These are phyloP conservation scores for Micromys minutus DNA, from an alignment of 2,113 vertebrate genomes.

Conservation along the genomic window DNA sequence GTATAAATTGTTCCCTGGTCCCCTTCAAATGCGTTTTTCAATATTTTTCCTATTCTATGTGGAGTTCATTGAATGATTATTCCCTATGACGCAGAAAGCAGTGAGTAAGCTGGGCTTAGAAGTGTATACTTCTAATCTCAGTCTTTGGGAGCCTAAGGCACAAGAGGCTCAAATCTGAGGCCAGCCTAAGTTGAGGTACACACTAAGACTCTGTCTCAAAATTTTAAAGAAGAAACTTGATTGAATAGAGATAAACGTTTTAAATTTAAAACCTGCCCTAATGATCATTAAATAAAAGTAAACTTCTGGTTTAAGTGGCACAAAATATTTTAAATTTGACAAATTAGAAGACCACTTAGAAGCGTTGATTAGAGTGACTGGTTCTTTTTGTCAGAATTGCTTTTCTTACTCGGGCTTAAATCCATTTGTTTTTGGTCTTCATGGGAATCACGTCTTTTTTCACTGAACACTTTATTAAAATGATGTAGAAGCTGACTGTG, in stretches of 20 bases:
- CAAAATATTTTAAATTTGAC: constrained; percentile 47
- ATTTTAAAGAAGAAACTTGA: not conserved
- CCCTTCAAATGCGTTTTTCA: constrained; percentile 15
- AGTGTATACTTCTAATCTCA: not conserved
- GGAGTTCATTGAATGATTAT: constrained; percentile 24
- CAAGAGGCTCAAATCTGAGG: not conserved
- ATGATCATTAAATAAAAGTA: not conserved
- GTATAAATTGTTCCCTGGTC: not conserved
- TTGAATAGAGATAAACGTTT: constrained; percentile 26
- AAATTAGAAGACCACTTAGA: constrained; percentile 40
- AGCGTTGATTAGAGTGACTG: constrained; percentile 15
- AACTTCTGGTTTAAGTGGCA: constrained; percentile 9
- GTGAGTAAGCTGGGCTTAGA: not conserved
- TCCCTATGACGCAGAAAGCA: not conserved
- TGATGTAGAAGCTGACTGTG: not conserved
- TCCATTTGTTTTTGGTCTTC: constrained; percentile 13
- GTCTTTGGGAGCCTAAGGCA: not conserved
- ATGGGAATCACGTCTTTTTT: not conserved
- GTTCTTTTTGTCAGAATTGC: not conserved
- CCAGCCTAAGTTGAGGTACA: not conserved
- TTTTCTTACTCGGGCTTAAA: too few relatives aligned
- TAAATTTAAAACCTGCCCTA: constrained; percentile 15
- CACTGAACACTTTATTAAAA: constrained; percentile 41
- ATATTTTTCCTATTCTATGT: not conserved
- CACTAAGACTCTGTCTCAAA: not conserved